Percentiles rank a stretch among this genome's conserved stretches.
Evolutionary conservation across 2,888 invertebrate species (phyloP).

Genomic region (Lutraria lutraria): DNA sequence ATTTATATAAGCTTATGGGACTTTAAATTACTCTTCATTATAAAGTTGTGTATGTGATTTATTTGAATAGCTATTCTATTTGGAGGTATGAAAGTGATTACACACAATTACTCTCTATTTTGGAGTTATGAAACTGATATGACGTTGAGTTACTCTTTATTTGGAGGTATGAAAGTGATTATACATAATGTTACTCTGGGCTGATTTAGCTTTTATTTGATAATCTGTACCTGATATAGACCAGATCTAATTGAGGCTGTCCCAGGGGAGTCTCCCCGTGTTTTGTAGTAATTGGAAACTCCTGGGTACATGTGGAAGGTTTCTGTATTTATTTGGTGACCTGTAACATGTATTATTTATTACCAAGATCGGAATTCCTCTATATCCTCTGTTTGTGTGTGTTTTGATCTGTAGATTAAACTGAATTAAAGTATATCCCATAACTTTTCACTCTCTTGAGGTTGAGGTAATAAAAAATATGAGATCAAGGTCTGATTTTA

Average conservation of each 20-base stretch:
- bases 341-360: conserved; percentile 1
- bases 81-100: too few species aligned
- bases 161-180: background rate
- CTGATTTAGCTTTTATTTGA: background rate
- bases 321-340: background rate
- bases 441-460: too few species aligned
- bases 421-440: background rate
- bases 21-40: too few species aligned
- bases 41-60: too few species aligned
- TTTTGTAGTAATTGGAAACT: conserved; percentile 17
- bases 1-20: too few species aligned
- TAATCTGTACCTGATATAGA: conserved; percentile 1
- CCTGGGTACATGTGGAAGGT: background rate
- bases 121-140: background rate
- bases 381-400: background rate
- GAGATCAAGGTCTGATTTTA: too few species aligned
- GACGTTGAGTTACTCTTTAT: background rate
- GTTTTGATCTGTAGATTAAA: background rate
- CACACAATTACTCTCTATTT: background rate
- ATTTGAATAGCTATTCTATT: too few species aligned
- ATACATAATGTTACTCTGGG: background rate
- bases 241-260: background rate
- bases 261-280: background rate
- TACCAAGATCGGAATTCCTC: background rate
- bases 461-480: too few species aligned